Evolutionary conservation across 2,888 invertebrate genomes (phyloP).

Genomic region (Rhyacophila evoluta): DNA sequence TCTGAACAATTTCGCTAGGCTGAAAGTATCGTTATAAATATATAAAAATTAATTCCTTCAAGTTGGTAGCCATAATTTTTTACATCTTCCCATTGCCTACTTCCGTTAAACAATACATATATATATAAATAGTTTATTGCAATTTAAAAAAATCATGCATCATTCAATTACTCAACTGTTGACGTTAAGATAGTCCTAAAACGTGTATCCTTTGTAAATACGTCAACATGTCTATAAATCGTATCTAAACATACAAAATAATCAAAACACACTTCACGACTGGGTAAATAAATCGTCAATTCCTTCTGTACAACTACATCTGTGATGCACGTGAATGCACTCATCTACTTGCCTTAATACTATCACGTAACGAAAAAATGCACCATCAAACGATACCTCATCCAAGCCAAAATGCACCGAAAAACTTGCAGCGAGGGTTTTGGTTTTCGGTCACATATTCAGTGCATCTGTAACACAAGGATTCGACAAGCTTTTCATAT

Average conservation of each 20-base stretch:
- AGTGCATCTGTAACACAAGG: not conserved
- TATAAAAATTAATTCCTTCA: too few species aligned
- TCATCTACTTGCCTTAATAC: not conserved
- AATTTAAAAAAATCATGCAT: too few species aligned
- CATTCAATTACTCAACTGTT: too few species aligned
- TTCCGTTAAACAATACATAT: too few species aligned
- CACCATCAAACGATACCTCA: not conserved
- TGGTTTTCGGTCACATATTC: too few species aligned
- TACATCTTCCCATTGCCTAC: too few species aligned
- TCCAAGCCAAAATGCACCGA: not conserved
- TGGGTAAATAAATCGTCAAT: not conserved
- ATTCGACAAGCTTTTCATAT: not conserved
- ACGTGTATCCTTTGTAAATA: too few species aligned
- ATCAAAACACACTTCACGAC: not conserved
- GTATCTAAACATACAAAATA: not conserved
- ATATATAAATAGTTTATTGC: too few species aligned
- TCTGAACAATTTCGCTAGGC: too few species aligned
- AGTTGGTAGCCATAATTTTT: too few species aligned
- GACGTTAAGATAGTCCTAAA: too few species aligned
- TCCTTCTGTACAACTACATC: conserved; percentile 7
- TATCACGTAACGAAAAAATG: conserved; percentile 27
- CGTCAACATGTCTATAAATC: not conserved
- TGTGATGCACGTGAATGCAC: conserved; percentile 34
- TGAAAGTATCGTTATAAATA: too few species aligned
- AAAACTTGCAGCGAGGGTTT: not conserved